Base-by-base conservation (phyloP, 2,888 invertebrate species). In the Limulus polyphemus region DNA sequence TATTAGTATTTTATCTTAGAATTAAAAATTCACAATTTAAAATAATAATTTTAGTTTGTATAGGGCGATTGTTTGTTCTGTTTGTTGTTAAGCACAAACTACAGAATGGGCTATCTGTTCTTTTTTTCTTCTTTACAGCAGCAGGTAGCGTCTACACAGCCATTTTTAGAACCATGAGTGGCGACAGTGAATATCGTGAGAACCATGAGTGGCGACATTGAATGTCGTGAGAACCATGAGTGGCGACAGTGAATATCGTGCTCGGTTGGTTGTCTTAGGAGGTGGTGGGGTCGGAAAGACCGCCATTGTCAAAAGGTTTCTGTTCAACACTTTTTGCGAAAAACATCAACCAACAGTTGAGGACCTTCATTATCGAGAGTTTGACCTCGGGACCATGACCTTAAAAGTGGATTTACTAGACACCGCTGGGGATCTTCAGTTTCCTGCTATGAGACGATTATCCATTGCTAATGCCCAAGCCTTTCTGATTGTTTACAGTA, bases 321-420 rank as follows among this genome's bases (percentile, higher is more conserved):
- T 97, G 10, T 91, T 92, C 79, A 84, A 83, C 73, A 85, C 87
- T 60, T 97, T 91, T 79, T 85, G 87, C 12, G 82, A 89, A 13
- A 91, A 91, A 75, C 95, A 98, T 79, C 91, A 90, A 76, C 83
- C 91, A 67, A 98, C 97, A n/a, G 87, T 97, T 55, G 97, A 98
- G 76, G 95, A 97, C 77, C 88, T 95, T 83, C 93, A 94, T 76
- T 88, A 87, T 73, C 81, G 87, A 63, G 89, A 90, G 75, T 91
- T 87, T 75, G 84, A 87, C 73, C 79, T 89, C 62, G 65, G 55
- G 47, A 58, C 58, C 5, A 64, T 56, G 50, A 60, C 59, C 47
- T 13, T 66, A 17, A 63, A 64, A 52, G 79, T 97, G 73, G 94
- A 97, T 75, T 93, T 97, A 72, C 79, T 97, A 72, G 97, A 98